Conservation (phyloP, 2,888 invertebrate genomes). For the Gandaritis pyraliata region DNA sequence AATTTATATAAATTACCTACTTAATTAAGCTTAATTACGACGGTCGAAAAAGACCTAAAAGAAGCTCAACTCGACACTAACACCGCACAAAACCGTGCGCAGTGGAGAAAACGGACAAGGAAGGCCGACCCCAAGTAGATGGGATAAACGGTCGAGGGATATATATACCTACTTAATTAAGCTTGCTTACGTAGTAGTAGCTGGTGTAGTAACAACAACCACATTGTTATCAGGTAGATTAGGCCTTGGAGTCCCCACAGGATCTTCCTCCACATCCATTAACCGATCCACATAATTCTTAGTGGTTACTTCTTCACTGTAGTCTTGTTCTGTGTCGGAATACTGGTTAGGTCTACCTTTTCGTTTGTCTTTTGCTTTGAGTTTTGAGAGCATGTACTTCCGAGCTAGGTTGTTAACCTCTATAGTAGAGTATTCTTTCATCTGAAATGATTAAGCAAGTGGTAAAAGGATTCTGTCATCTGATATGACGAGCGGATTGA, state of each 20-base stretch:
- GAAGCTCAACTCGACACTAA: no score
- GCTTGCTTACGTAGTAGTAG: conserved; percentile 41
- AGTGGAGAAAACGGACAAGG: no score
- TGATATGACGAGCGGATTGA: no score
- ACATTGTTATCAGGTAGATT: conserved; percentile 67
- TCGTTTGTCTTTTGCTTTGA: conserved; percentile 58
- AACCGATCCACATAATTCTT: conserved; percentile 60
- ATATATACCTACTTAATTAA: no score
- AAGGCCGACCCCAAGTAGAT: no score
- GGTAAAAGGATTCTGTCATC: no score
- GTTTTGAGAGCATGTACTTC: conserved; percentile 58
- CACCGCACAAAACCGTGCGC: no score
- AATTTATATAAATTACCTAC: no score
- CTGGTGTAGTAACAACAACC: conserved; percentile 62
- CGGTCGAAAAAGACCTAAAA: no score
- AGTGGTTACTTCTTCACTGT: conserved; percentile 47
- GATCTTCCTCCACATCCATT: conserved; percentile 73
- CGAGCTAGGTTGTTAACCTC: conserved; percentile 72
- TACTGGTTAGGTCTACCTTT: conserved; percentile 54
- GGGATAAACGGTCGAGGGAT: no score
- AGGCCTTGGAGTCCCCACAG: conserved; percentile 66
- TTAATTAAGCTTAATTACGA: no score
- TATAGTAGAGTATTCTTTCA: conserved; percentile 74
- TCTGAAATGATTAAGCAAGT: conserved; percentile 51
- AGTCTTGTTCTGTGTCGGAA: conserved; percentile 32